phyloP scores from a whole-genome alignment of 2,888 invertebrate genomes.

The Carcina quercana region DNA sequence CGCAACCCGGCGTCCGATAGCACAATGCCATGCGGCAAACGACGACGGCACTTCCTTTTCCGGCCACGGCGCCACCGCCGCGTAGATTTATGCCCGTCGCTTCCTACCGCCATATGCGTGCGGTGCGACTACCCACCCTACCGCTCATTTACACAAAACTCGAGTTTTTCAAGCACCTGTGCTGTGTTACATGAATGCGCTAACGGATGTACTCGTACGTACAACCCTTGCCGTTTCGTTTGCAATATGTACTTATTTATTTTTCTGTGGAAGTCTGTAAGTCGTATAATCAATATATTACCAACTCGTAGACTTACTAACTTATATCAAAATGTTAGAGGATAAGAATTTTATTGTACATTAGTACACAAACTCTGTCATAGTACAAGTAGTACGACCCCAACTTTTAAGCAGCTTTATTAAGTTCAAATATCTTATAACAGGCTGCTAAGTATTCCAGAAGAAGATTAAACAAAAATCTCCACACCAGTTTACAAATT shows the following conservation, averaged over 20 bases:
- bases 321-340: no score
- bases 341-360: no score
- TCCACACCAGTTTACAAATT: no score
- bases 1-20: constrained; percentile 63
- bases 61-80: constrained; percentile 68
- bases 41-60: constrained; percentile 70
- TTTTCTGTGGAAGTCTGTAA: no score
- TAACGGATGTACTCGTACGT: constrained; percentile 42
- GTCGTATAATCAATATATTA: no score
- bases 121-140: constrained; percentile 41
- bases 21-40: constrained; percentile 75
- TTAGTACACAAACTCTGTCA: no score
- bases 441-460: no score
- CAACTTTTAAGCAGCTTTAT: no score
- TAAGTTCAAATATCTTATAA: no score
- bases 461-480: no score
- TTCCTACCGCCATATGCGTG: constrained; percentile 68
- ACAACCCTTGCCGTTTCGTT: constrained; percentile 36
- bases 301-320: no score
- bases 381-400: no score
- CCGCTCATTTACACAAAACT: constrained; percentile 69
- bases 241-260: background rate
- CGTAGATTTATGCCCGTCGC: constrained; percentile 69
- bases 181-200: constrained; percentile 47
- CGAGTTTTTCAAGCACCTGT: constrained; percentile 68